Percentiles rank a stretch among this genome's conserved stretches.
Evolutionary conservation across 2,113 vertebrate species (phyloP).

Genomic region (Petaurus breviceps): DNA sequence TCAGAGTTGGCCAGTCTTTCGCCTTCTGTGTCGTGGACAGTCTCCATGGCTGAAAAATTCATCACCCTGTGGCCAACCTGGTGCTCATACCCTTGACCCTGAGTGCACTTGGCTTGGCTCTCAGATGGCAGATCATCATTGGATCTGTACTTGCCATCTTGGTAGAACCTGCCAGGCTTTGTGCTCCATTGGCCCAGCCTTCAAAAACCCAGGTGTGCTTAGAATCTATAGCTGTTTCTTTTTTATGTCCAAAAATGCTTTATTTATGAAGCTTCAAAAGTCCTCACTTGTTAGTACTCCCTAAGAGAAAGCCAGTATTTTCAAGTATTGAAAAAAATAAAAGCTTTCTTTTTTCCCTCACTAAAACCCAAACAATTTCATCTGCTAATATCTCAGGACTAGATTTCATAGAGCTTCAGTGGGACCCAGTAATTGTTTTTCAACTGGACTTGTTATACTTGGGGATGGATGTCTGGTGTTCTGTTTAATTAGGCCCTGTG

Average conservation of each 20-base stretch:
- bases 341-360: not conserved
- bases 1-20: not conserved
- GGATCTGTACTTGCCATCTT: not conserved
- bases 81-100: not conserved
- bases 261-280: conserved; percentile 17
- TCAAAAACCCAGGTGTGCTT: not conserved
- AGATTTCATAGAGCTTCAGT: not conserved
- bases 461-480: not conserved
- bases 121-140: not conserved
- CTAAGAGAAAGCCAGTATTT: not conserved
- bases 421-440: not conserved
- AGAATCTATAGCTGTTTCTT: not conserved
- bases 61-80: not conserved
- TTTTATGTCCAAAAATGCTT: conserved; percentile 30
- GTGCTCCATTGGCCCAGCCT: not conserved
- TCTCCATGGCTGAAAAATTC: not conserved
- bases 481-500: not conserved
- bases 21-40: not conserved
- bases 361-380: not conserved
- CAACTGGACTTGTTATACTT: not conserved
- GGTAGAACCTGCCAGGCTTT: not conserved
- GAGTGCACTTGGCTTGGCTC: not conserved
- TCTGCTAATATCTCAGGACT: not conserved
- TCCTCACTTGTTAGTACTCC: not conserved
- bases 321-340: not conserved